These are phyloP conservation scores for Stichopus horrens DNA, from an alignment of 53 echinoderm and acorn worm genomes.

Conservation along the genomic window DNA sequence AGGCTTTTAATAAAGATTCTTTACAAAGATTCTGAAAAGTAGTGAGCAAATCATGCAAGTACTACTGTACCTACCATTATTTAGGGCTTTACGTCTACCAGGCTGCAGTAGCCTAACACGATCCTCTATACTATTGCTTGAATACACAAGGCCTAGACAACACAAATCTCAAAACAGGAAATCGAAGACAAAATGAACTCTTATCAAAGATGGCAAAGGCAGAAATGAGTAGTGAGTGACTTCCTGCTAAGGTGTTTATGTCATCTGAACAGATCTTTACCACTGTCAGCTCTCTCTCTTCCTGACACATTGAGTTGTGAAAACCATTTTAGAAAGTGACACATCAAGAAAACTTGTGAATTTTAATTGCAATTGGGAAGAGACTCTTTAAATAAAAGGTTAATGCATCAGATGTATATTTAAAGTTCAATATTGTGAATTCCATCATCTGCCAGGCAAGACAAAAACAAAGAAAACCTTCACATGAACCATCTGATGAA, in stretches of 20 bases:
- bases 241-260: not conserved
- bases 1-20: no score
- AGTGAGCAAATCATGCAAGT: no score
- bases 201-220: not conserved
- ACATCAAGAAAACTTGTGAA: constrained; percentile 21
- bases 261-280: not conserved
- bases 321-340: constrained; percentile 35
- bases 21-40: no score
- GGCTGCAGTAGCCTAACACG: not conserved
- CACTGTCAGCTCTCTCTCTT: not conserved
- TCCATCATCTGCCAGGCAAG: no score
- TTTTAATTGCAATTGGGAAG: not conserved
- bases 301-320: constrained; percentile 1
- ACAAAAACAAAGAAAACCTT: no score
- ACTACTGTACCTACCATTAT: not conserved
- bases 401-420: no score
- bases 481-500: no score
- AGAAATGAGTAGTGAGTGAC: not conserved
- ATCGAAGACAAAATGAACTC: not conserved
- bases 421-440: no score
- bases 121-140: not conserved
- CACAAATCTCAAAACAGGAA: not conserved
- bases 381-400: not conserved
- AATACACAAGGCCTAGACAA: not conserved
- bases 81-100: not conserved